Conservation (phyloP, 2,113 vertebrate genomes). For the Anoura caudifer region DNA sequence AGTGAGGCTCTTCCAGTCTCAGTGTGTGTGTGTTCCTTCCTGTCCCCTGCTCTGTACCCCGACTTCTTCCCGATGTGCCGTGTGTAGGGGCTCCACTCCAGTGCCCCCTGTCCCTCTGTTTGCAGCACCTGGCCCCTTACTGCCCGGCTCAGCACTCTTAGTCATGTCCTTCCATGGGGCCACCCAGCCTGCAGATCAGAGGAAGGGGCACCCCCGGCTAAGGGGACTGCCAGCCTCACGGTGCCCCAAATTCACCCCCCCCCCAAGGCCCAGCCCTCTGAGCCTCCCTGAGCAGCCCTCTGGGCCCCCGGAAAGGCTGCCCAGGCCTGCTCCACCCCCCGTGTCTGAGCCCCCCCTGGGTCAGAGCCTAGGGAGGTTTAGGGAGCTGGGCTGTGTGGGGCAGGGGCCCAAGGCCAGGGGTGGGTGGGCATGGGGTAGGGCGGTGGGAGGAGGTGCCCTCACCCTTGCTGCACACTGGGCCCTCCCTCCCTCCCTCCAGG, state of each 20-base stretch:
- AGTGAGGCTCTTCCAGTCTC: neutral
- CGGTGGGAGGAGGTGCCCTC: neutral
- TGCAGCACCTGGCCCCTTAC: neutral
- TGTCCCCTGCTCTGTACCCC: too few relatives aligned
- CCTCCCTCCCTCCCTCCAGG: neutral
- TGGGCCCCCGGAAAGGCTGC: neutral
- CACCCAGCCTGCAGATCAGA: neutral
- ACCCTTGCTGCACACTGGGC: fast-evolving
- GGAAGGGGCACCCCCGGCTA: neutral
- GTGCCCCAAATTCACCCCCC: too few relatives aligned
- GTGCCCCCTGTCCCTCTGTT: too few relatives aligned
- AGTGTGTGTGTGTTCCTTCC: neutral
- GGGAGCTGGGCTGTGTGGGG: neutral
- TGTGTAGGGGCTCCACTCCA: neutral
- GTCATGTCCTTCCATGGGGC: neutral
- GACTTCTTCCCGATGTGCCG: neutral
- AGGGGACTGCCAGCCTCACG: neutral
- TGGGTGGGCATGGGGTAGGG: neutral
- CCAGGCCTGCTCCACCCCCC: fast-evolving
- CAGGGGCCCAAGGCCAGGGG: too few relatives aligned
- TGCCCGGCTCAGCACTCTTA: neutral
- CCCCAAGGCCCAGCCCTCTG: fast-evolving
- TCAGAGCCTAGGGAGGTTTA: neutral
- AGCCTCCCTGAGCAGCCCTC: neutral
- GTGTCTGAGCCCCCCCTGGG: too few relatives aligned